phyloP scores from a whole-genome alignment of 2,888 invertebrate species.

The Torymus texanus region DNA sequence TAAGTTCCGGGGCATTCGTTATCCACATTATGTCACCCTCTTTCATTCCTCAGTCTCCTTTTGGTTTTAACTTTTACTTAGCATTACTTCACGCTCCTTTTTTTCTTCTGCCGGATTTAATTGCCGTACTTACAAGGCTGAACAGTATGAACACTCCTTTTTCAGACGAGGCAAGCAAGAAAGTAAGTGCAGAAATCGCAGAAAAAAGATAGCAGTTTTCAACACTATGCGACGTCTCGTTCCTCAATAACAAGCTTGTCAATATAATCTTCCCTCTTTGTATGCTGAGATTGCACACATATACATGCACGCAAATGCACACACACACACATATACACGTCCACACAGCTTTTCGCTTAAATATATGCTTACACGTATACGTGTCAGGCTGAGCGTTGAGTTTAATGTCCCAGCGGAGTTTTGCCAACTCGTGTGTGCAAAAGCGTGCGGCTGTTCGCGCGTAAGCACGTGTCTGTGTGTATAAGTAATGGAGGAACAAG shows the following conservation, averaged over 20 bases:
- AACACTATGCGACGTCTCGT: neutral
- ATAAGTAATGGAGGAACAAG: slow-evolving; percentile 3
- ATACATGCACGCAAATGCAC: no score
- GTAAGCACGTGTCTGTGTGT: neutral
- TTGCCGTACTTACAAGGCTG: slow-evolving; percentile 24
- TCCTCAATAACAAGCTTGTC: neutral
- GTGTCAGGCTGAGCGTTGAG: neutral
- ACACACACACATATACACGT: no score
- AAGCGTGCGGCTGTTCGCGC: no score
- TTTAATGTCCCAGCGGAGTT: slow-evolving; percentile 11
- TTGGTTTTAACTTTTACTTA: neutral
- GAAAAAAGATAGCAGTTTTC: neutral
- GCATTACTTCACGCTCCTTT: neutral
- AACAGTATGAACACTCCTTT: no score
- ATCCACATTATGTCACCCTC: neutral
- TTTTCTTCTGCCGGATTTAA: slow-evolving; percentile 6
- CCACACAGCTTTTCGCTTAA: neutral
- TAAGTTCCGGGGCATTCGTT: slow-evolving; percentile 14
- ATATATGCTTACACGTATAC: neutral
- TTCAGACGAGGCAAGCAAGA: no score
- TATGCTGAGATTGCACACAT: no score
- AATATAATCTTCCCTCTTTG: neutral
- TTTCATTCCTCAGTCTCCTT: neutral
- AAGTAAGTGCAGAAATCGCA: neutral
- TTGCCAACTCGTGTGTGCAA: neutral